phyloP scores from a whole-genome alignment of 2,113 vertebrate species.

The Callocephalon fimbriatum region DNA sequence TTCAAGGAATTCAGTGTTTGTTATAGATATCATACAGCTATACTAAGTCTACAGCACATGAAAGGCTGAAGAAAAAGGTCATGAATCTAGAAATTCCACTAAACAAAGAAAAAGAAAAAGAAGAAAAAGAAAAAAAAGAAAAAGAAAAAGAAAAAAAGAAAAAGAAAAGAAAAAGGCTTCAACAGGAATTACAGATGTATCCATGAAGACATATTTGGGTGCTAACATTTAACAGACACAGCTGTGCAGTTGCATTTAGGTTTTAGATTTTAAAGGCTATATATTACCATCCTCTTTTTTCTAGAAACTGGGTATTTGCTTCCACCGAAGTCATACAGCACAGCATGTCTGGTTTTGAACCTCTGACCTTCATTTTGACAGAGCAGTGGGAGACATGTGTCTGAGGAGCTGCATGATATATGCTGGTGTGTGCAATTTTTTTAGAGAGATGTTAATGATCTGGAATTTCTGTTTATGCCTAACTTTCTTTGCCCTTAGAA shows the following conservation, averaged over 20 bases:
- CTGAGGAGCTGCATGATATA: neutral
- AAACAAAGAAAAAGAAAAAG: neutral
- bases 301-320: neutral
- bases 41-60: neutral
- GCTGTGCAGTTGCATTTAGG: neutral
- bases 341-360: rapidly evolving
- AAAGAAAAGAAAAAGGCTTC: rapidly evolving
- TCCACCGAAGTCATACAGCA: neutral
- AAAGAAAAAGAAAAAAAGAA: neutral
- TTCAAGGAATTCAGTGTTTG: neutral
- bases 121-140: neutral
- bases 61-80: neutral
- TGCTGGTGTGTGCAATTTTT: neutral
- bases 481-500: neutral
- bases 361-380: neutral
- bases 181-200: neutral
- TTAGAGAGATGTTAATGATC: neutral
- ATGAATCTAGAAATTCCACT: neutral
- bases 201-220: neutral
- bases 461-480: neutral
- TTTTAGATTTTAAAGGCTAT: neutral
- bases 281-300: neutral
- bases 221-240: neutral
- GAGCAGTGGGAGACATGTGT: neutral
- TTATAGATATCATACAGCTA: neutral